phyloP scores from a whole-genome alignment of 1,140 invertebrate genomes.

The Apis florea region DNA sequence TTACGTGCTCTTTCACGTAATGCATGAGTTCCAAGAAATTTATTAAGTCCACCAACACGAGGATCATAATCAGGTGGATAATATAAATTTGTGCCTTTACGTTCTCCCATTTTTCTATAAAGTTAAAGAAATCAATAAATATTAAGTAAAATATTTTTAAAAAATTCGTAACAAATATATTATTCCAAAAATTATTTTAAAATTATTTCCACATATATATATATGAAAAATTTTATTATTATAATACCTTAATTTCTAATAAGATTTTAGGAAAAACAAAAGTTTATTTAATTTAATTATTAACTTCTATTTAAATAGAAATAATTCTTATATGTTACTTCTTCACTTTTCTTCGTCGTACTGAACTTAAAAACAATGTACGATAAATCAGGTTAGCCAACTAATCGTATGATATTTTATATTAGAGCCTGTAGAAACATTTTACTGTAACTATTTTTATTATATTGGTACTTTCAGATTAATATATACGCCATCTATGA shows the following conservation, averaged over 20 bases:
- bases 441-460: neutral
- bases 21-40: slow-evolving; percentile 96
- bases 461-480: neutral
- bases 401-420: neutral
- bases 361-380: neutral
- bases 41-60: slow-evolving; percentile 94
- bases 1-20: slow-evolving; percentile 96
- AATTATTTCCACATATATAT: neutral
- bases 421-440: neutral
- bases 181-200: neutral
- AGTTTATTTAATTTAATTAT: neutral
- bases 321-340: too few species aligned
- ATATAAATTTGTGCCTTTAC: slow-evolving; percentile 98
- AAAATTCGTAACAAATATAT: neutral
- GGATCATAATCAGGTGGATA: slow-evolving; percentile 99
- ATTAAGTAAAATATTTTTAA: neutral
- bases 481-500: neutral
- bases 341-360: neutral
- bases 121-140: neutral
- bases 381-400: neutral
- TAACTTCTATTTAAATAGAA: neutral
- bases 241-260: slow-evolving; percentile 13
- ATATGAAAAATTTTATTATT: neutral
- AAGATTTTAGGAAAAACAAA: neutral
- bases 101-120: slow-evolving; percentile 91